These are phyloP conservation scores for Diabrotica balteata DNA, from an alignment of 2,888 invertebrate species.

Conservation along the genomic window DNA sequence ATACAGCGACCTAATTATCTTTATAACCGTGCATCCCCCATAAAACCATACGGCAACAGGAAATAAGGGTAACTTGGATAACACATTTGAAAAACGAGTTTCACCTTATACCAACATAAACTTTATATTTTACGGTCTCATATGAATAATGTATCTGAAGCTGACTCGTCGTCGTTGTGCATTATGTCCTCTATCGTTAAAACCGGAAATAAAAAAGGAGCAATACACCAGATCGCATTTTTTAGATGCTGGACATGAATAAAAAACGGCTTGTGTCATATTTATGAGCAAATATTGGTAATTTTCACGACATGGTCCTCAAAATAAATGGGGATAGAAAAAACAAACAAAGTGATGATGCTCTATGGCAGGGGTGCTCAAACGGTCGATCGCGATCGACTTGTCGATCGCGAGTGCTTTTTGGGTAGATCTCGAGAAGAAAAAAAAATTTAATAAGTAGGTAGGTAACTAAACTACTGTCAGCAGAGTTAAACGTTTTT, in stretches of 20 bases:
- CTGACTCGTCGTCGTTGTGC: not conserved
- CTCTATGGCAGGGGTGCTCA: too few relatives aligned
- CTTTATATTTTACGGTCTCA: conserved; percentile 2
- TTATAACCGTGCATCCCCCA: not conserved
- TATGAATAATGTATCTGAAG: conserved; percentile 6
- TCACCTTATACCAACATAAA: not conserved
- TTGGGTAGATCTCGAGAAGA: too few relatives aligned
- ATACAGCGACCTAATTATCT: not conserved
- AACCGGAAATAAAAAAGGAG: not conserved
- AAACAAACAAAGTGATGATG: too few relatives aligned
- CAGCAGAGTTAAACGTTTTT: too few relatives aligned
- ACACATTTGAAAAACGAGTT: conserved; percentile 4
- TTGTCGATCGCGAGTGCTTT: too few relatives aligned
- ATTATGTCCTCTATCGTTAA: not conserved
- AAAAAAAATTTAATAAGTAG: too few relatives aligned
- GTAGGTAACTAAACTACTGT: too few relatives aligned
- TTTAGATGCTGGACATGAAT: not conserved
- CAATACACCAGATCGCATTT: not conserved
- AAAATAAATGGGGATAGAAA: not conserved
- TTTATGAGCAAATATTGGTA: not conserved
- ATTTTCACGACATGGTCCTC: not conserved
- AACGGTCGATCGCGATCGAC: too few relatives aligned
- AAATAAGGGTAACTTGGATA: not conserved
- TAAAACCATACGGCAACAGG: not conserved
- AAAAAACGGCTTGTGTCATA: not conserved